Evolutionary conservation across 2,113 vertebrate genomes (phyloP), one percentile per base, ranked within the genome.

Genomic region (Muscicapa adusta): DNA sequence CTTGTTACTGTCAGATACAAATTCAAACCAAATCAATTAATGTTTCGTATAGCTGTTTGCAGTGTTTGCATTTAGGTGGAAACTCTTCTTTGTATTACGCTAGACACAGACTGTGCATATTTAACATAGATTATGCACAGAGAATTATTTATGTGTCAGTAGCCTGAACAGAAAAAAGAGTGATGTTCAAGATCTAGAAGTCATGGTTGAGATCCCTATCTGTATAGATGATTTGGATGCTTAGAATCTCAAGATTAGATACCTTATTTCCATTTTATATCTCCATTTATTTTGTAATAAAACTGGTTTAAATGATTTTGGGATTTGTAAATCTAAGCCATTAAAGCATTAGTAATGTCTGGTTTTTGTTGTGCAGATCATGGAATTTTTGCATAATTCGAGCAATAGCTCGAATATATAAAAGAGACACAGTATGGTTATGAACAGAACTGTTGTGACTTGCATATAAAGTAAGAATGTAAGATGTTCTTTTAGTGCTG

Each of bases 1-100:
- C 97, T 97, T 95, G 84, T 96, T 93, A 85, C 89, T 94, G 94
- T 38, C 87, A 97, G 89, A 97, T 76, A 91, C 81, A 61, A 97
- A 97, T 95, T 91, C 58, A 50, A 33, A 93, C 94, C 94, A 93
- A 53, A 76, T 96, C 89, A 96, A 86, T 97, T 93, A 96, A 88
- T 89, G 42, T 89, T 96, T 97, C 80, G 3, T 89, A 89, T 56
- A 88, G 61, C 34, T 79, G 48, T 96, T 97, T 93, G 95, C 90
- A 94, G 84, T 96, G 93, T 94, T 79, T 96, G 71, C 47, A n/a
- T 95, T 96, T 83, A 86, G 75, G 77, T 71, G 93, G 80, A 96
- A 91, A 74, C 16, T 79, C 81, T 95, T 96, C 71, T 96, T 96
- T 95, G 86, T 74, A 75, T 93, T 95, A 68, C 81, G 79, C 81